Base-by-base conservation (phyloP, 2,888 invertebrate genomes). In the Caenorhabditis zanzibari region DNA sequence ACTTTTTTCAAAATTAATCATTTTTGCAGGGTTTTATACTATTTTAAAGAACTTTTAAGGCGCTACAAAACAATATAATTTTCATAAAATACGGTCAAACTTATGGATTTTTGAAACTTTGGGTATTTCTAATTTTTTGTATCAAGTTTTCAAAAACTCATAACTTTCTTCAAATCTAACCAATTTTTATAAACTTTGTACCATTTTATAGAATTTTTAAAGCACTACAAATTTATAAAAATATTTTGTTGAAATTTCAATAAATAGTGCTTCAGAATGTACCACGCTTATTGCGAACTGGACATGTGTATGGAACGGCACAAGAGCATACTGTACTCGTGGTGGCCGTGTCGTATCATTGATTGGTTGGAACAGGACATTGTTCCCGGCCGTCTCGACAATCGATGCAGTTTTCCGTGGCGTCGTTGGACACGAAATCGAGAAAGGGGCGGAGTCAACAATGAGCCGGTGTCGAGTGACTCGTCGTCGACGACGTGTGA, bases 291-390 rank as follows among this genome's bases (percentile, higher is more conserved):
- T 71, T 85, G 86, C 54, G 89, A 89, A 63, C 69, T 87, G 41
- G 88, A 88, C 64, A 81, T 87, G 81, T 86, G 81, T 47, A 75
- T 86, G 77, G 88, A 89, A 56, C 74, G 89, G 10, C 77, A 79
- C 38, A 83, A 85, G 52, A 80, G 80, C n/a, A 83, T 86, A 19
- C 77, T 88, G 14, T 82, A 84, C 71, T 68, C 77, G 16, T 79
- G 86, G 73, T 85, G 80, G 84, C 81, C 87, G 54, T 83, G 86
- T 28, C 58, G 79, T 47, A 58, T 88, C 3, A 80, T 89, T 49
- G 84, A 82, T 38, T 89, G 89, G 89, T 68, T 89, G n/a, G 89
- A 89, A 64, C 83, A 86, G 79, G 85, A 87, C 71, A 86, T 88
- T 38, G 84, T 88, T 6, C 88, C 89, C 24, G 89, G 89, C 44